phyloP scores from a whole-genome alignment of 2,888 invertebrate genomes.

The Spodoptera exigua region DNA sequence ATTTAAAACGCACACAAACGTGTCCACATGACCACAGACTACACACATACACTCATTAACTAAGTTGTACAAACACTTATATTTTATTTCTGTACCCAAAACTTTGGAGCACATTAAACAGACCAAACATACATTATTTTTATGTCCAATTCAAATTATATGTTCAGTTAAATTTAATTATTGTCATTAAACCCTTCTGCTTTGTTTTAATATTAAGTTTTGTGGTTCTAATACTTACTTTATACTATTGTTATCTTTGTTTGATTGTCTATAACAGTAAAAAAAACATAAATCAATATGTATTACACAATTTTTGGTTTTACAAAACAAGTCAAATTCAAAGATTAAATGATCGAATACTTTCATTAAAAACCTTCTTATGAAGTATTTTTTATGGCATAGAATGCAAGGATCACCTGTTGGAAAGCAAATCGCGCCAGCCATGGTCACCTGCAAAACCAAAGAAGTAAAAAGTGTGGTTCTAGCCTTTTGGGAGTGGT shows the following conservation, averaged over 20 bases:
- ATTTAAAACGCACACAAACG: slow-evolving; percentile 11
- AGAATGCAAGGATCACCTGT: no score
- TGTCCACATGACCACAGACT: slow-evolving; percentile 5
- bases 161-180: slow-evolving; percentile 49
- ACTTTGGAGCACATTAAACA: slow-evolving; percentile 43
- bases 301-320: no score
- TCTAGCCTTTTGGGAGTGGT: no score
- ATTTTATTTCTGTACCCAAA: slow-evolving; percentile 38
- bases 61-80: slow-evolving; percentile 9
- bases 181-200: slow-evolving; percentile 18
- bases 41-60: slow-evolving; percentile 26
- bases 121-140: slow-evolving; percentile 51
- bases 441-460: no score
- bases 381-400: no score
- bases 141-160: slow-evolving; percentile 46
- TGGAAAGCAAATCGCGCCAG: no score
- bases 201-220: slow-evolving; percentile 15
- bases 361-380: no score
- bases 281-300: no score
- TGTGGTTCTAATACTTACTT: slow-evolving; percentile 36
- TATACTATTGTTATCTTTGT: neutral
- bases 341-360: no score
- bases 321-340: no score
- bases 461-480: no score
- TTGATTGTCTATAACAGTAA: no score